Base-by-base conservation (phyloP, 2,888 invertebrate species). In the Drosophila basisetae region DNA sequence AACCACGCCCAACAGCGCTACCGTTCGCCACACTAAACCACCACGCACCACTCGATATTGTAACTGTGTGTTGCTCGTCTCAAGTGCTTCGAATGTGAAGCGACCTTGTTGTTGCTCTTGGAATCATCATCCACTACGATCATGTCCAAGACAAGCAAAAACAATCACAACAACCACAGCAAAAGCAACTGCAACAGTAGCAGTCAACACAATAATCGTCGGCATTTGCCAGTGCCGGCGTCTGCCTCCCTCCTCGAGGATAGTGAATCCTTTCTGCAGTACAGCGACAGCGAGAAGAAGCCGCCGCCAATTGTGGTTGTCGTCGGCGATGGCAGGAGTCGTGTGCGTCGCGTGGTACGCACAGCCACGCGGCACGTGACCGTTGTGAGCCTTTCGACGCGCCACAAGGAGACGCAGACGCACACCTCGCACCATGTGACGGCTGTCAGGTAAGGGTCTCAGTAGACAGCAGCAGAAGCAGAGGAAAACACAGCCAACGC, bases 381-480 rank as follows among this genome's bases (percentile, higher is more conserved):
- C 39, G 93, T 94, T 66, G 93, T 93, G 69, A 93, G 93, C 78
- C 92, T 93, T 68, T 93, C 93, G 61, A 93, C 93, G n/a, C 90
- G 93, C 52, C 93, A 93, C 83, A 93, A 93, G 87, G 93, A 93
- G 82, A 93, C 93, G 33, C 92, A 92, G 79, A 93, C 93, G 37
- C 93, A 93, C 79, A 93, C 93, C 71, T 93, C 93, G 71, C 93
- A 94, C 84, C 93, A 93, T 91, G 93, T 94, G 84, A 93, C 93
- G 70, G 93, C 93, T 74, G 93, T 94, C 87, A 94, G 93, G 93
- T 93, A 93, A 93, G 92, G 76, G 65, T 50, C 39, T 56, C 54
- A 47, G 58, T n/a, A 25, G 33, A 39, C 11, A 18, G 16, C 43
- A 6, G 18, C 3, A 39, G 7, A 33, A 18, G 50, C 22, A n/a